Percentiles rank a stretch among this genome's conserved stretches.
Conservation (phyloP, 2,797 vertebrate genomes). For the Euphonia xanthogaster region DNA sequence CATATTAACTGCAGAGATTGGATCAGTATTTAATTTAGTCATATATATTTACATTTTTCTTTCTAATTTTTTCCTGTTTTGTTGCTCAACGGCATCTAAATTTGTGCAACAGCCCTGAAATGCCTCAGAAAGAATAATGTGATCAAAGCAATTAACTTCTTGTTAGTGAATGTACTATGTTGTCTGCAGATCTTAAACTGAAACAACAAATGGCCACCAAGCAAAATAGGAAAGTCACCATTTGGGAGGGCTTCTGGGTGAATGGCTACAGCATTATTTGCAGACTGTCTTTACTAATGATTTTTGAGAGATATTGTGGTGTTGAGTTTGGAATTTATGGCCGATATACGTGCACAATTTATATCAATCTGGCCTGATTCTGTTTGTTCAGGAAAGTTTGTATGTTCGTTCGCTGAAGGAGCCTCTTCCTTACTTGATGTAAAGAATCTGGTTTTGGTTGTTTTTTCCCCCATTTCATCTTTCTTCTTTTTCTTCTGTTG, state of each 20-base stretch:
- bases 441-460: neutral
- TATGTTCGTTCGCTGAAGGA: neutral
- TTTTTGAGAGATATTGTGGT: neutral
- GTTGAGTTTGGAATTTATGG: neutral
- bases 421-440: neutral
- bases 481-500: neutral
- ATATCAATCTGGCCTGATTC: neutral
- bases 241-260: neutral
- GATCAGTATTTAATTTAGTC: constrained; percentile 63
- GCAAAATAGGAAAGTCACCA: neutral
- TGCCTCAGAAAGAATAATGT: constrained; percentile 66
- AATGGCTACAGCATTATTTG: neutral
- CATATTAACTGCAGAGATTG: constrained; percentile 43
- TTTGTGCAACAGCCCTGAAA: constrained; percentile 56
- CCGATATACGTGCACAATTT: fast-evolving
- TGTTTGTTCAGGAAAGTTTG: neutral
- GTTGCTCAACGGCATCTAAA: constrained; percentile 34
- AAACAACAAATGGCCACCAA: constrained; percentile 26
- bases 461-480: neutral
- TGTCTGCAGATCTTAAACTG: constrained; percentile 59
- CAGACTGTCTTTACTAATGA: neutral
- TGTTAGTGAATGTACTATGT: constrained; percentile 52
- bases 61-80: constrained; percentile 41
- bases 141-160: constrained; percentile 53
- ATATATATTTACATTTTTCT: constrained; percentile 68